Evolutionary conservation across 1,140 invertebrate species (phyloP).

Genomic region (Tetraneura akinire): DNA sequence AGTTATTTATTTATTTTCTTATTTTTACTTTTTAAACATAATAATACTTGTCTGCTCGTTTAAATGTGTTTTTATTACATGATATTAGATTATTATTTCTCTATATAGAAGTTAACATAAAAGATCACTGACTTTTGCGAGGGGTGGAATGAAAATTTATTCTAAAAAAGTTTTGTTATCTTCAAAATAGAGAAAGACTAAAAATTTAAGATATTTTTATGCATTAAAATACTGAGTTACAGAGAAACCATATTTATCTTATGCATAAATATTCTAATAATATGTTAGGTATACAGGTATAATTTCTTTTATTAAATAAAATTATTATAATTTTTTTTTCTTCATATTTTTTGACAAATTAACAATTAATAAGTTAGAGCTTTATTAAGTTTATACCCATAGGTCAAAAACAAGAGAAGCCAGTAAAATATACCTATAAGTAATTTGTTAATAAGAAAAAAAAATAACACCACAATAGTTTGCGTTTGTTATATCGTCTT

Average conservation of each 20-base stretch:
- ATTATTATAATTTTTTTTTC: too few relatives aligned
- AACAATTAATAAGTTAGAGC: too few relatives aligned
- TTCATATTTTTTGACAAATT: too few relatives aligned
- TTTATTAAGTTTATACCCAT: not conserved
- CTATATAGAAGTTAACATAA: not conserved
- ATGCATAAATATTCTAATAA: too few relatives aligned
- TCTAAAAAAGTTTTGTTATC: not conserved
- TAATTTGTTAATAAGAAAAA: not conserved
- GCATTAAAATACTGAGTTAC: too few relatives aligned
- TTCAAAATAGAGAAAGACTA: not conserved
- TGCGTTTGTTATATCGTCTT: not conserved
- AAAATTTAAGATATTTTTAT: not conserved
- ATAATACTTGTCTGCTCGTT: not conserved
- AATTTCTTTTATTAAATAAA: too few relatives aligned
- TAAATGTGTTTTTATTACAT: not conserved
- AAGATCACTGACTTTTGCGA: not conserved
- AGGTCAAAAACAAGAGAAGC: slow-evolving; percentile 6
- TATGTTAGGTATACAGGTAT: too few relatives aligned
- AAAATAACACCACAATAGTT: not conserved
- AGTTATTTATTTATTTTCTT: not conserved
- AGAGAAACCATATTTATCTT: too few relatives aligned
- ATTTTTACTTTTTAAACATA: not conserved
- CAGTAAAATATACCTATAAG: slow-evolving; percentile 7
- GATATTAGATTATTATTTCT: not conserved
- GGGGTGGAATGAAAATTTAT: slow-evolving; percentile 5